Evolutionary conservation across 2,888 invertebrate genomes (phyloP).

Genomic region (Eristalis tenax): DNA sequence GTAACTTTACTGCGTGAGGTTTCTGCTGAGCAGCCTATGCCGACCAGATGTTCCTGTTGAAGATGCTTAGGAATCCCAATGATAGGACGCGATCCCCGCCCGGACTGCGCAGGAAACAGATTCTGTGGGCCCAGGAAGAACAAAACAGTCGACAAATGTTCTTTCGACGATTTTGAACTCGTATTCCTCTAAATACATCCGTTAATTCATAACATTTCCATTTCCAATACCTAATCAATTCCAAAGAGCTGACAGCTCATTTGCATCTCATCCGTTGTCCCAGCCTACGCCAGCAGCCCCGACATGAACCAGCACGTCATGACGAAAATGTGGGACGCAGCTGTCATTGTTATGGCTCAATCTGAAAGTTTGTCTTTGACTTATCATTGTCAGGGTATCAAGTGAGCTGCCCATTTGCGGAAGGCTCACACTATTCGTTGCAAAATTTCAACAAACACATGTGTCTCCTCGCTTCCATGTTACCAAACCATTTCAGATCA

Average conservation of each 20-base stretch:
- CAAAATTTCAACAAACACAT: neutral
- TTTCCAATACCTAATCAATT: neutral
- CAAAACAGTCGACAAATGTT: too few species aligned
- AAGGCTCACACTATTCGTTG: conserved; percentile 1
- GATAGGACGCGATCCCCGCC: too few species aligned
- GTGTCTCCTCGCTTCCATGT: neutral
- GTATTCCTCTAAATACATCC: neutral
- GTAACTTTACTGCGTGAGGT: too few species aligned
- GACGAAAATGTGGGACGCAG: neutral
- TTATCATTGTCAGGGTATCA: conserved; percentile 1
- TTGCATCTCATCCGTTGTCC: neutral
- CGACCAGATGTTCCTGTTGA: too few species aligned
- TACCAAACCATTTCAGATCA: neutral
- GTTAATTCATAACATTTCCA: neutral
- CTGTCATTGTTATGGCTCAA: conserved; percentile 18
- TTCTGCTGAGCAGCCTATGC: too few species aligned
- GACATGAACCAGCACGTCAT: neutral
- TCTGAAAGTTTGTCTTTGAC: conserved; percentile 2
- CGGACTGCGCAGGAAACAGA: too few species aligned
- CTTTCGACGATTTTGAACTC: too few species aligned
- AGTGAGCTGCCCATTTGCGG: conserved; percentile 8
- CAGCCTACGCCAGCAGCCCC: neutral
- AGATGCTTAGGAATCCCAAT: too few species aligned
- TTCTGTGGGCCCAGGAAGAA: too few species aligned
- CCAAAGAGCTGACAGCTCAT: neutral